phyloP scores from a whole-genome alignment of 2,888 invertebrate genomes.

The Pachliopta kotzebuea region DNA sequence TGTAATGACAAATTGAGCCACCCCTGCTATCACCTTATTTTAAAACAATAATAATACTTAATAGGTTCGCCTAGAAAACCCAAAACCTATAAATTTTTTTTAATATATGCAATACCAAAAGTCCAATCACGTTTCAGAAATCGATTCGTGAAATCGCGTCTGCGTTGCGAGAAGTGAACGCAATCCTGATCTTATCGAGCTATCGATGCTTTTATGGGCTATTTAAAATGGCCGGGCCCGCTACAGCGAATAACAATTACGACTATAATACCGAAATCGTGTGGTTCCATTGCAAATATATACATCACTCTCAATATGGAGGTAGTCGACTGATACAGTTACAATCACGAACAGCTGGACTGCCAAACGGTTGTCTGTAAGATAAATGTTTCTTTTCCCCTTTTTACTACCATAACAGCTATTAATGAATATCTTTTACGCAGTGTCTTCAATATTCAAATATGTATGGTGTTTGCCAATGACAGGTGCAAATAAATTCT shows the following conservation, averaged over 20 bases:
- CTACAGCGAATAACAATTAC: conserved; percentile 13
- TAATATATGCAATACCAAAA: not conserved
- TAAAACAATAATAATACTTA: not conserved
- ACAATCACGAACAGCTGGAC: too few relatives aligned
- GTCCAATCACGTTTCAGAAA: conserved; percentile 18
- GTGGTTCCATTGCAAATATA: conserved; percentile 1
- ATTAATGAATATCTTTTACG: too few relatives aligned
- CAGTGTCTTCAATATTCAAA: too few relatives aligned
- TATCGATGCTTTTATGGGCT: conserved; percentile 15
- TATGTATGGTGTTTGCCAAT: too few relatives aligned
- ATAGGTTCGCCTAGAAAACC: not conserved
- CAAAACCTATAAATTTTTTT: not conserved
- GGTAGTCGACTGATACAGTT: too few relatives aligned
- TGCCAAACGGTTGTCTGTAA: too few relatives aligned
- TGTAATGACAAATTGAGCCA: not conserved
- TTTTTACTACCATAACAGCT: too few relatives aligned
- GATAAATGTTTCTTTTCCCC: too few relatives aligned
- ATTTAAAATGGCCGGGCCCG: conserved; percentile 13
- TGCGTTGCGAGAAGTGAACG: conserved; percentile 12
- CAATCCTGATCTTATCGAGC: conserved; percentile 19
- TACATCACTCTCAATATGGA: too few relatives aligned
- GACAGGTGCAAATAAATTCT: too few relatives aligned
- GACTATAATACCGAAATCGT: conserved; percentile 18
- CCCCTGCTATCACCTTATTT: too few relatives aligned
- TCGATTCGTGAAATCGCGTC: conserved; percentile 17